Conservation (phyloP, 2,888 invertebrate species). For the Dasypolia templi region DNA sequence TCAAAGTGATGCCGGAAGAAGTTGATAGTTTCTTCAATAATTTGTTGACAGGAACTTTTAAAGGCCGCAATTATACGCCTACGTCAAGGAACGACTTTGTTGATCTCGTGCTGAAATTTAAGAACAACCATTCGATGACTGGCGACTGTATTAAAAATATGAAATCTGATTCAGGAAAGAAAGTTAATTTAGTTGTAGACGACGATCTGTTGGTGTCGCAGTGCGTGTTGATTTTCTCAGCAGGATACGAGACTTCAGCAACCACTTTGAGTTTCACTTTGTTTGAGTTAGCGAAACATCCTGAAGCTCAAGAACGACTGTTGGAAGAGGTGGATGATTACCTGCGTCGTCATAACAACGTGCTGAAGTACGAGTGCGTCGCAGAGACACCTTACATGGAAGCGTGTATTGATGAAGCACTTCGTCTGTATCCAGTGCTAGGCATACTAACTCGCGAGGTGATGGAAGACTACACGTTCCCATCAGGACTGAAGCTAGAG, state of each 20-base stretch:
- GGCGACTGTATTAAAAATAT: conserved; percentile 76
- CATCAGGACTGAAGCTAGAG: conserved; percentile 75
- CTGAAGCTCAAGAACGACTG: conserved; percentile 68
- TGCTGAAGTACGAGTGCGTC: conserved; percentile 72
- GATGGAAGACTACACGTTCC: conserved; percentile 76
- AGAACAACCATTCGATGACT: conserved; percentile 68
- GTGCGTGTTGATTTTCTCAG: conserved; percentile 86
- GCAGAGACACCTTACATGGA: conserved; percentile 73
- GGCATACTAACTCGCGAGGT: conserved; percentile 78
- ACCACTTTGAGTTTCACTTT: conserved; percentile 71
- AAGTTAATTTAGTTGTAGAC: conserved; percentile 74
- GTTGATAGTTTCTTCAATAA: conserved; percentile 72
- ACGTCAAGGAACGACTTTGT: conserved; percentile 77
- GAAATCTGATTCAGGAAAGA: conserved; percentile 66
- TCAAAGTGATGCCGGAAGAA: conserved; percentile 68
- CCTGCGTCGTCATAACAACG: conserved; percentile 68
- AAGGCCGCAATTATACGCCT: conserved; percentile 71
- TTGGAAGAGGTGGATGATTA: conserved; percentile 74
- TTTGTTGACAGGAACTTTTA: conserved; percentile 70
- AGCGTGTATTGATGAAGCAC: conserved; percentile 76
- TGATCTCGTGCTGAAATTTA: conserved; percentile 75
- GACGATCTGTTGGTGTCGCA: conserved; percentile 88
- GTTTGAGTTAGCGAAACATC: conserved; percentile 76
- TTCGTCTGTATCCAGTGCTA: conserved; percentile 80
- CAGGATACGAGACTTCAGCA: conserved; percentile 80